Base-by-base conservation (phyloP, 2,113 vertebrate genomes). In the Aplodontia rufa region DNA sequence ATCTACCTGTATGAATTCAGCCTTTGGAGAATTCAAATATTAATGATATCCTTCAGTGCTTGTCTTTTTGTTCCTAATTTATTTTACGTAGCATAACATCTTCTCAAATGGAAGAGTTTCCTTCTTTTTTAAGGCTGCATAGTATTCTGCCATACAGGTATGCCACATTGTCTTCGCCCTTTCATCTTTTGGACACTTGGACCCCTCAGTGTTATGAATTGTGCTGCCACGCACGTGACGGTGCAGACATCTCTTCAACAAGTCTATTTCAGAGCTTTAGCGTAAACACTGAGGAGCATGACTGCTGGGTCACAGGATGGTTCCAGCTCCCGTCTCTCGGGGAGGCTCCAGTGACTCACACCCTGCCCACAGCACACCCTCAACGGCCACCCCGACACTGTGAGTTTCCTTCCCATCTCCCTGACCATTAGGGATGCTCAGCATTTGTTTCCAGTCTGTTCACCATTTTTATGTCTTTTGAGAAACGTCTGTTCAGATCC, bases 121-220 rank as follows among this genome's bases (percentile, higher is more conserved):
- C 22, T n/a, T 62, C 20, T 10, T 47, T 49, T 20, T 16, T 6
- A 24, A 64, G 55, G 12, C 26, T 49, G 40, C n/a, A 4, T 32
- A 30, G 37, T 11, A 45, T 37, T 37, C 37, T 3, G 1, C 10
- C 0, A 0, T 11, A 19, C 28, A 12, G 24, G 14, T 47, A 20
- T 47, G 17, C 17, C 42, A 32, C 32, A n/a, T 51, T 68, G 37
- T 71, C 66, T 87, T 74, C 16, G 74, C 30, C 26, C 8, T 22
- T 42, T 68, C 17, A 42, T n/a, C n/a, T n/a, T n/a, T n/a, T 51
- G 51, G 51, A 14, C 51, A 2, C 51, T n/a, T n/a, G 9, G 28
- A 14, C 37, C 49, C 19, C 45, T 78, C 47, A 11, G 32, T 58
- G 20, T 10, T 87, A 19, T 60, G 28, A 58, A 32, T 42, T 16